Base-by-base conservation (phyloP, 1,140 invertebrate genomes). In the Pomacea maculata region DNA sequence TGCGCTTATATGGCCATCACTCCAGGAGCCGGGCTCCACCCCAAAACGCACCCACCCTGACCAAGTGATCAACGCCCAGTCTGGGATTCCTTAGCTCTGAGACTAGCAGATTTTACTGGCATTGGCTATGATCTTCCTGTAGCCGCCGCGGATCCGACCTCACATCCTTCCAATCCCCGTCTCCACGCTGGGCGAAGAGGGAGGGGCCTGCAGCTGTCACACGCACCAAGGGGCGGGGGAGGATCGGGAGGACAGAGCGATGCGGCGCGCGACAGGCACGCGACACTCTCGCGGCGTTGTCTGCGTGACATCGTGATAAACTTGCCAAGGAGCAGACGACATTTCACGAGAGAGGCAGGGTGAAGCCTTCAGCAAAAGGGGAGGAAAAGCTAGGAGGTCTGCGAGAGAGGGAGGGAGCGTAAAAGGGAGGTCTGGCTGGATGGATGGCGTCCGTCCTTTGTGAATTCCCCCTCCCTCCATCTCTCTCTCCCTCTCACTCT, bases 361-460 rank as follows among this genome's bases (percentile, higher is more conserved):
- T 29, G 57, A 61, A 61, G 57, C 57, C 15, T 61, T 17, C 15
- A 45, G 34, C 57, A 55, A 34, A 76, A 17, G 75, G 57, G 17
- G 29, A 19, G 12, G 19, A 6, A 45, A 64, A 64, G 15, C 25
- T 10, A 29, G 57, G 57, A 25, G 29, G 67, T 25, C 34, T 45
- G 25, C 7, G 15, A 14, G 77, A n/a, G 65, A 34, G 67, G 65
- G 65, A 25, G 65, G 65, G 65, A 61, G 65, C 19, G 61, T 21
- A 71, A 67, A 54, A n/a, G 14, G 45, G 67, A 14, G 57, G 57
- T 67, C 67, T 65, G 75, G 75, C 64, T 57, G 65, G 67, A 52
- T n/a, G 65, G 21, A 67, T 78, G 77, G 68, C 77, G 77, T 70
- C 21, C 57, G 29, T 34, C 52, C 77, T 71, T 64, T 78, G 52